Base-by-base conservation (phyloP, 1,140 invertebrate species). In the Meloidogyne hapla region DNA sequence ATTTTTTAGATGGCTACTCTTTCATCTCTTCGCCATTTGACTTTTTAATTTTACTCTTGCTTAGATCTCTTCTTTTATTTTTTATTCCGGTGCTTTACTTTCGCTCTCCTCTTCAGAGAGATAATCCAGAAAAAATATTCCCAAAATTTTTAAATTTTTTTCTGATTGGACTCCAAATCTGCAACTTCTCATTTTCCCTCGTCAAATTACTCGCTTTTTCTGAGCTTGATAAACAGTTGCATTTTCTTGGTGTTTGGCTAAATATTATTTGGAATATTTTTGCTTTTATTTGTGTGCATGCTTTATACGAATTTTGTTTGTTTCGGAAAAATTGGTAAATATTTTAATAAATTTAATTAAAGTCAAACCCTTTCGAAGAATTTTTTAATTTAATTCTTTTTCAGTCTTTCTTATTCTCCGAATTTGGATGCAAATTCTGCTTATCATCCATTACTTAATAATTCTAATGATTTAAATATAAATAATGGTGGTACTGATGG, bases 171-270 rank as follows among this genome's bases (percentile, higher is more conserved):
- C 26, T 70, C 12, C 45, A 70, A 63, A 75, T 75, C 12, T 68
- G 65, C 28, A 75, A 75, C 48, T 26, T 75, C 15, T 75, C 74
- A 6, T 74, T 70, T 72, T 75, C 74, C 12, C 42, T 75, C 13
- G 28, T 75, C 21, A 75, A 75, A 45, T 33, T 75, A 9, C 40
- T 75, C 2, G 74, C 74, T 48, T 74, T 75, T 48, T 68, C 74
- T 28, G 74, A 75, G 28, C 3, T 8, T 45, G 25, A 67, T 9
- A n/a, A 33, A 15, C 65, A 75, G n/a, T 28, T 75, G 25, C 15
- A 25, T 8, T 75, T 48, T 75, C 2, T 23, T 18, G 74, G 74
- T 26, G 28, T 75, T 38, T 75, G 74, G 74, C 21, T 68, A 33
- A 75, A 28, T 64, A 26, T 74, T 26, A 15, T 75, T n/a, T 75